Conservation (phyloP, 2,797 vertebrate genomes). For the Hybognathus amarus region DNA sequence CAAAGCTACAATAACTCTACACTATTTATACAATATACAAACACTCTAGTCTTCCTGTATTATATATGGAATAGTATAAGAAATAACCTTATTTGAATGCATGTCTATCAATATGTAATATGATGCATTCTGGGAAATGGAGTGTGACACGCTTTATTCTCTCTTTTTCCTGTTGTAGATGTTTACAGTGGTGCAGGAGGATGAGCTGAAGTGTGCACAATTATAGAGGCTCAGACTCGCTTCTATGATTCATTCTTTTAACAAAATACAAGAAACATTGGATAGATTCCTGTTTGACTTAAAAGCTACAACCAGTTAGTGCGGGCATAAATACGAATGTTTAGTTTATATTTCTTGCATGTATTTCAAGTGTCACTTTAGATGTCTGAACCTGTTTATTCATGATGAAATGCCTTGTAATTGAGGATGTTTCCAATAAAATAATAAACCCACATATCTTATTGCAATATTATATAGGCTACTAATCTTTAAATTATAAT, state of each 20-base stretch:
- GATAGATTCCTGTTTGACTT: not conserved
- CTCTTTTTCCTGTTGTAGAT: conserved; percentile 61
- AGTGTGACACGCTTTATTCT: not conserved
- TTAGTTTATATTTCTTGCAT: conserved; percentile 32
- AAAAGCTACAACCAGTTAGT: not conserved
- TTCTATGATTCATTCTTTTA: not conserved
- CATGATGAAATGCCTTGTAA: not conserved
- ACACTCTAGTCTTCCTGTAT: not conserved
- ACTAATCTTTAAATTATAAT: not conserved
- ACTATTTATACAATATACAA: not conserved
- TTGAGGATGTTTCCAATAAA: conserved; percentile 26
- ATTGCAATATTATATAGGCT: not conserved
- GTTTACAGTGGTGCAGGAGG: conserved; percentile 40
- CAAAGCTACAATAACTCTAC: not conserved
- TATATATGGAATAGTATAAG: no score
- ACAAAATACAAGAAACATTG: not conserved
- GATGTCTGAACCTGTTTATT: not conserved
- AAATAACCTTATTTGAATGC: not conserved
- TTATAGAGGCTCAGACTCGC: not conserved
- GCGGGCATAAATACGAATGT: not conserved
- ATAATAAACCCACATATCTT: not conserved
- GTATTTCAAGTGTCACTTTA: conserved; percentile 4
- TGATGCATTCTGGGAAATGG: not conserved
- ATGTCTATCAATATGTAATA: not conserved
- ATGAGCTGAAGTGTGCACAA: conserved; percentile 10